Evolutionary conservation across 2,113 vertebrate genomes (phyloP), one percentile per base, ranked within the genome.

Genomic region (Columba livia): DNA sequence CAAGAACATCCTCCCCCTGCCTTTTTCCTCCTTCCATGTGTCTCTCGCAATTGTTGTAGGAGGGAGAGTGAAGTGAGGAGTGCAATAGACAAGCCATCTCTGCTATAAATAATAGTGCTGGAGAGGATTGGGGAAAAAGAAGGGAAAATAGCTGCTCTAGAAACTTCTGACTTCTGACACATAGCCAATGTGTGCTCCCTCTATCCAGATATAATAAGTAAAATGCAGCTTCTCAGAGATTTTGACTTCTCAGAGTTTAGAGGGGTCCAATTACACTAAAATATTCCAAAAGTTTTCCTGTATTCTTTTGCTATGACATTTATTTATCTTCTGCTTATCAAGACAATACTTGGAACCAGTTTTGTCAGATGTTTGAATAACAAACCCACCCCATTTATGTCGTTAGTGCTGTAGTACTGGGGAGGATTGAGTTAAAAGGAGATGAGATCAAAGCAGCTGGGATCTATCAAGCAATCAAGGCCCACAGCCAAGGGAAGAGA

Each of bases 361-460:
- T 80, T 82, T 78, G 11, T 50, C 56, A 74, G 18, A 10, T n/a
- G 4, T 14, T 5, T 2, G 3, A 50, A 51, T 15, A 23, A 29
- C 23, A 56, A 48, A 25, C 12, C 5, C 5, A 31, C 31, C 53
- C 13, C 42, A 34, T 40, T 47, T 60, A 17, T 54, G 34, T 28
- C 6, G 0, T n/a, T 62, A n/a, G 36, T 47, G 44, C 67, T 83
- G 50, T 10, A 36, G 15, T 9, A 23, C 26, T 51, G 73, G 88
- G 24, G 16, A 95, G 10, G 79, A 96, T 72, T 13, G 90, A 83
- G 96, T 96, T 96, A 97, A 96, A 54, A 50, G 11, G 32, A 36
- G n/a, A 5, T 15, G 40, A 57, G 48, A 90, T 96, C 83, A 94
- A 96, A 94, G 90, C 95, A 96, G 69, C 88, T 96, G 96, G 88